phyloP scores from a whole-genome alignment of 2,113 vertebrate species.

The Tor tambroides region DNA sequence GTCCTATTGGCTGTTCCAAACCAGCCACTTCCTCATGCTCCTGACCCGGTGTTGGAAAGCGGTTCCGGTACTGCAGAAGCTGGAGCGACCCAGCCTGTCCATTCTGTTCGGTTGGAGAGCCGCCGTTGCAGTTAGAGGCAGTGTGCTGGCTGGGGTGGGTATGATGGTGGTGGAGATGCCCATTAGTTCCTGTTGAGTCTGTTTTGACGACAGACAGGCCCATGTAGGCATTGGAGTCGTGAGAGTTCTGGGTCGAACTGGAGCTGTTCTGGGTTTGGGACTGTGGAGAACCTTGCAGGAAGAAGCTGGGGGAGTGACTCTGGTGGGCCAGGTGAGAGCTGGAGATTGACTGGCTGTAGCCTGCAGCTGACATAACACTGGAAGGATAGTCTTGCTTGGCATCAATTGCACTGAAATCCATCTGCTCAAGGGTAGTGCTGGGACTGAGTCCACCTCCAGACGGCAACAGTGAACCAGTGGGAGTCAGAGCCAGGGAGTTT shows the following conservation, averaged over 20 bases:
- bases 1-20: slow-evolving; percentile 63
- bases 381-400: slow-evolving; percentile 94
- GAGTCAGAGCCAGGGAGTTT: slow-evolving; percentile 82
- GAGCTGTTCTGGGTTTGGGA: slow-evolving; percentile 69
- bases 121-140: slow-evolving; percentile 78
- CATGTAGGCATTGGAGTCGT: slow-evolving; percentile 68
- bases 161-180: slow-evolving; percentile 70
- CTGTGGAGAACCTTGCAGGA: slow-evolving; percentile 89
- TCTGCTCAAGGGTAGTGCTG: slow-evolving; percentile 97
- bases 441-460: slow-evolving; percentile 97
- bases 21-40: slow-evolving; percentile 71
- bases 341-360: slow-evolving; percentile 84
- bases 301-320: slow-evolving; percentile 91
- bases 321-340: slow-evolving; percentile 87
- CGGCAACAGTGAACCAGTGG: slow-evolving; percentile 88
- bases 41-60: slow-evolving; percentile 78
- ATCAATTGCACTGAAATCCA: slow-evolving; percentile 99
- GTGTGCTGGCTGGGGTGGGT: slow-evolving; percentile 75
- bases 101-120: slow-evolving; percentile 76
- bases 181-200: slow-evolving; percentile 78
- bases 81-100: slow-evolving; percentile 83
- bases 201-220: slow-evolving; percentile 80
- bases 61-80: slow-evolving; percentile 87
- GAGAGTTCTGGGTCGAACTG: slow-evolving; percentile 66
- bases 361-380: slow-evolving; percentile 78